These are phyloP conservation scores for Sinopyrophorus schimmeli DNA, from an alignment of 2,888 invertebrate species.

Conservation along the genomic window DNA sequence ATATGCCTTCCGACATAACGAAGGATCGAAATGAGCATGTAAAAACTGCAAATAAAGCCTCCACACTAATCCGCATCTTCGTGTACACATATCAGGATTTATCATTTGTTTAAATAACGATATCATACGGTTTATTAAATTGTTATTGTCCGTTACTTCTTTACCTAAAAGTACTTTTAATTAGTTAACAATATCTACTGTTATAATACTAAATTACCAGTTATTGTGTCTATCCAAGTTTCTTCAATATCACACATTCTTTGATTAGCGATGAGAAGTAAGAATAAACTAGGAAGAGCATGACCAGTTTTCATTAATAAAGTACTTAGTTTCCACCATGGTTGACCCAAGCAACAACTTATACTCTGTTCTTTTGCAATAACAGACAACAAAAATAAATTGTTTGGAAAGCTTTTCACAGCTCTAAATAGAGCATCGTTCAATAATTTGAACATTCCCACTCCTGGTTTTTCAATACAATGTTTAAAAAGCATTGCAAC, in stretches of 20 bases:
- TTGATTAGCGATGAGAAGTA: slow-evolving; percentile 54
- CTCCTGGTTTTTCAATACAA: slow-evolving; percentile 46
- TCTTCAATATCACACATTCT: slow-evolving; percentile 45
- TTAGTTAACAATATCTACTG: not conserved
- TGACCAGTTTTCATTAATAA: slow-evolving; percentile 54
- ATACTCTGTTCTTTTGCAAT: slow-evolving; percentile 55
- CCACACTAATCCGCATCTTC: slow-evolving; percentile 63
- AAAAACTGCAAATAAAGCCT: slow-evolving; percentile 65
- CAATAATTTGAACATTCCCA: slow-evolving; percentile 52
- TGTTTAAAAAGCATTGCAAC: slow-evolving; percentile 50
- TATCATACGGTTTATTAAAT: slow-evolving; percentile 49
- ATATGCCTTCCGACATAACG: slow-evolving; percentile 53
- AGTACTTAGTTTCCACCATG: slow-evolving; percentile 61
- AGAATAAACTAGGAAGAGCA: slow-evolving; percentile 55
- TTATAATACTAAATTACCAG: slow-evolving; percentile 41
- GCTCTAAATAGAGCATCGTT: slow-evolving; percentile 53
- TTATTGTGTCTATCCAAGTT: slow-evolving; percentile 46
- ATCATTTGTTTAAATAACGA: slow-evolving; percentile 51
- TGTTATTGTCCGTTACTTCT: slow-evolving; percentile 40
- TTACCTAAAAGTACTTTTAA: slow-evolving; percentile 43
- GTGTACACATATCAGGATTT: slow-evolving; percentile 49
- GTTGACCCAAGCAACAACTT: slow-evolving; percentile 51
- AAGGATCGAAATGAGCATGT: slow-evolving; percentile 52
- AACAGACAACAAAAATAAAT: slow-evolving; percentile 60
- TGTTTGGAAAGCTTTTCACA: slow-evolving; percentile 61